Conservation (phyloP, 2,113 vertebrate species). For the Genyomyrus donnyi region DNA sequence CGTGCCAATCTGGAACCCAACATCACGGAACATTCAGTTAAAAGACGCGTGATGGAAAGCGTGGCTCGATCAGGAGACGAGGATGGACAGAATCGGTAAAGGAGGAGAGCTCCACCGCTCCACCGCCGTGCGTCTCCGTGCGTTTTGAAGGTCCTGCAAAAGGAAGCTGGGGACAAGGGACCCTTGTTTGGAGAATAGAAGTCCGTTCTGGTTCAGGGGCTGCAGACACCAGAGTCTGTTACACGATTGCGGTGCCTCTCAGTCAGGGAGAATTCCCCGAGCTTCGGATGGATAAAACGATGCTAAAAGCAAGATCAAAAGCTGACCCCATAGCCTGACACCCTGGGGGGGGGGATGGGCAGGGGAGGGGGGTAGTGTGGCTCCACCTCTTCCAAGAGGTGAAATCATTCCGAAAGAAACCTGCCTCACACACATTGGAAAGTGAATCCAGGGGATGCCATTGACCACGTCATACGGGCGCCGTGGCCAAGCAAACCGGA, state of each 20-base stretch:
- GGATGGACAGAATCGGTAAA: not conserved
- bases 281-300: not conserved
- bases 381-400: not conserved
- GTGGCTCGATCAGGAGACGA: not conserved
- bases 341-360: not conserved
- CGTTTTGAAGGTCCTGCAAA: not conserved
- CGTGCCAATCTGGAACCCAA: not conserved
- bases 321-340: not conserved
- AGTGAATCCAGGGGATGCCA: not conserved
- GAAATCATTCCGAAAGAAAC: not conserved
- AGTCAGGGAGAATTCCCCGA: not conserved
- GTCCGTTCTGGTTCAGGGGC: not conserved
- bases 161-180: not conserved
- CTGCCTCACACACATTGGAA: too few relatives aligned
- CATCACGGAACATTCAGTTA: not conserved
- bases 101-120: not conserved
- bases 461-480: not conserved
- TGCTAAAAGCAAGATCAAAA: not conserved
- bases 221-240: not conserved
- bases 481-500: not conserved
- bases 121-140: not conserved
- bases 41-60: not conserved
- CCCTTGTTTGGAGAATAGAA: constrained; percentile 1
- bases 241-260: not conserved
- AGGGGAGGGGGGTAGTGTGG: too few relatives aligned